Base-by-base conservation (phyloP, 2,888 invertebrate genomes). In the Griposia aprilina region DNA sequence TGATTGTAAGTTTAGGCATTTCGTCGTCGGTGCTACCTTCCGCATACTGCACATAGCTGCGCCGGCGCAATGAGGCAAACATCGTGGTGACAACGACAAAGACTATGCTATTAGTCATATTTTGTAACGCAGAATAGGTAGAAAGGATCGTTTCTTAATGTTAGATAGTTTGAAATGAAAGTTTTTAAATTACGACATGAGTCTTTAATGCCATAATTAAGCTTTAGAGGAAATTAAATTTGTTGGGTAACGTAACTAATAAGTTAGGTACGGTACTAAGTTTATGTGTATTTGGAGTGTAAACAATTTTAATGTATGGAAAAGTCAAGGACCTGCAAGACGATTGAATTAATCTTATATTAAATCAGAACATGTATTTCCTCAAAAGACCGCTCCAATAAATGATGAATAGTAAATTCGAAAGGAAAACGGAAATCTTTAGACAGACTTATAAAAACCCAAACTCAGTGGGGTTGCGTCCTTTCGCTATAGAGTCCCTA, bases 41-140 rank as follows among this genome's bases (percentile, higher is more conserved):
- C 95, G 95, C 95, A 94, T 95, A 91, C 93, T 93, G 90, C 81
- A 89, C 92, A 92, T 93, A 92, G 85, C 90, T 90, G 90, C 90
- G 91, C 87, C 88, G 88, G 90, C 91, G 90, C 91, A 88, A 85
- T 88, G 88, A 88, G 80, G 88, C 86, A 89, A 88, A 86, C 86
- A 79, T 88, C 89, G 87, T 78, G 84, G 86, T 86, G 88, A 87
- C 85, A 80, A 80, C 78, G 78, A 59, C 89, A 88, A 80, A 89
- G 87, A 87, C 57, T 87, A 83, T 55, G 26, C 55, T 72, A 62
- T 83, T 83, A 74, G 73, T 83, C 73, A 83, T 83, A 57, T 87
- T 83, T 83, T 74, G 55, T 83, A 71, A 77, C n/a, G 45, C 1
- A 15, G 10, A 11, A 45, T 74, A 84, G 60, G 62, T 26, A 79